Evolutionary conservation across 2,113 vertebrate species (phyloP).

Genomic region (Corythaixoides concolor): DNA sequence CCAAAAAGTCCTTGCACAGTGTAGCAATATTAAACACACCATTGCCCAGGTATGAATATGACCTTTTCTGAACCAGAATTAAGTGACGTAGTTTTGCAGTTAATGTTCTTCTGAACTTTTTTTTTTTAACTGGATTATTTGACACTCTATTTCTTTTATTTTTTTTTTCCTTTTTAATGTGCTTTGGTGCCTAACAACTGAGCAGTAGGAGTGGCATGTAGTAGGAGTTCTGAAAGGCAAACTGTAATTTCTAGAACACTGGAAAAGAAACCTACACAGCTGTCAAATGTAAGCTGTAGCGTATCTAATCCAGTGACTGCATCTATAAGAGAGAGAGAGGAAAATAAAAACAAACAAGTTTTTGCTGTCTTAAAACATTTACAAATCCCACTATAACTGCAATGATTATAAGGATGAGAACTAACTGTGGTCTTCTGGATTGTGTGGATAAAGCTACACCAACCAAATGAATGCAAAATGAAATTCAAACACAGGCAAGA

Average conservation of each 20-base stretch:
- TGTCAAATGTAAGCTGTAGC: background rate
- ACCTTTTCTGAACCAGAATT: background rate
- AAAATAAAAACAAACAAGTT: background rate
- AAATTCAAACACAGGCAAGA: background rate
- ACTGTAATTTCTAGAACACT: background rate
- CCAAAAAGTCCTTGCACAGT: background rate
- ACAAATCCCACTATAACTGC: background rate
- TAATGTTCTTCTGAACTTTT: background rate
- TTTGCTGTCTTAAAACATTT: background rate
- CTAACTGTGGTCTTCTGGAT: background rate
- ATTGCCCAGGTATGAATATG: background rate
- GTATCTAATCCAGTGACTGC: background rate
- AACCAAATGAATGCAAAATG: background rate
- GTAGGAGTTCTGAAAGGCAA: slow-evolving; percentile 1
- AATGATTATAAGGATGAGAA: background rate
- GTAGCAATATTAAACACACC: background rate
- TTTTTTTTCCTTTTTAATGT: background rate
- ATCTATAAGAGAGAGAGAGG: background rate
- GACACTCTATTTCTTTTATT: background rate
- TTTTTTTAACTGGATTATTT: background rate
- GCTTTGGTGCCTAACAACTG: background rate
- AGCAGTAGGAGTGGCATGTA: background rate
- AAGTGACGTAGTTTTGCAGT: background rate
- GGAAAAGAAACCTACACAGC: background rate
- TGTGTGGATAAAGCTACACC: background rate